These are phyloP conservation scores for Pachyseris speciosa DNA, from an alignment of 64 coral and sea anemone genomes.

Conservation along the genomic window DNA sequence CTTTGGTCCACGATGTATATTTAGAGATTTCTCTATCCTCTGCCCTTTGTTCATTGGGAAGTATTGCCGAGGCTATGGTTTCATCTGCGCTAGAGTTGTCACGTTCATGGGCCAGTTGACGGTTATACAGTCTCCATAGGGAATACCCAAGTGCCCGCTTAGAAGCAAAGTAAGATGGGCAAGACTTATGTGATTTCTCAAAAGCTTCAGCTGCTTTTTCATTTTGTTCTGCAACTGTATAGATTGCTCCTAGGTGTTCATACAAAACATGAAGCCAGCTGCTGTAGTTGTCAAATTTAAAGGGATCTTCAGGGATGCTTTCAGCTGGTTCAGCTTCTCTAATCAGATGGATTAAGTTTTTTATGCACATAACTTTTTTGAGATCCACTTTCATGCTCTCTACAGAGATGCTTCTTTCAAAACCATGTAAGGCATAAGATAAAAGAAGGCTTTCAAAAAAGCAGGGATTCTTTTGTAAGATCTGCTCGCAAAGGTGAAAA, in stretches of 20 bases:
- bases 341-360: constrained; percentile 77
- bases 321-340: constrained; percentile 70
- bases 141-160: constrained; percentile 72
- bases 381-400: constrained; percentile 38
- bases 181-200: constrained; percentile 58
- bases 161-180: constrained; percentile 65
- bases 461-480: background rate
- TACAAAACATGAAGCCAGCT: constrained; percentile 86
- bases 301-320: constrained; percentile 21
- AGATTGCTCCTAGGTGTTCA: constrained; percentile 23
- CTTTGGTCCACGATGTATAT: constrained; percentile 7
- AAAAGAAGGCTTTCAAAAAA: constrained; percentile 81
- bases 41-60: background rate
- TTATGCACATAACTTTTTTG: background rate
- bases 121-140: background rate
- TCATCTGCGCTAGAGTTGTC: background rate
- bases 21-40: background rate
- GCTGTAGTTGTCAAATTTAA: constrained; percentile 70
- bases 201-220: constrained; percentile 62
- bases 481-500: background rate
- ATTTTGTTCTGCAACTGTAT: background rate
- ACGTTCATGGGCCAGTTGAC: background rate
- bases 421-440: background rate
- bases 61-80: background rate
- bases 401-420: background rate